Conservation (phyloP, 2,888 invertebrate genomes). For the Anagyrus pseudococci region DNA sequence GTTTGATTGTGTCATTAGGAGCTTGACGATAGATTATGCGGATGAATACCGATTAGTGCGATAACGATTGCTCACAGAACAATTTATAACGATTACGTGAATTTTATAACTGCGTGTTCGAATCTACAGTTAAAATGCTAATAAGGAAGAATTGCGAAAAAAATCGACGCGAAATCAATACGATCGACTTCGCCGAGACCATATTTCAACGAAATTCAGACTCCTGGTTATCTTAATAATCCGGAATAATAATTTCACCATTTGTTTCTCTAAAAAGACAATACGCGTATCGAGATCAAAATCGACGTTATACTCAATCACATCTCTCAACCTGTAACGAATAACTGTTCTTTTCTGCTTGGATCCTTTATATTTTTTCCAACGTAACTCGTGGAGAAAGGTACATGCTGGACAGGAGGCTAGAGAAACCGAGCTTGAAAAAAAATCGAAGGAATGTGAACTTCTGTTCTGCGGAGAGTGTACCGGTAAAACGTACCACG, state of each 20-base stretch:
- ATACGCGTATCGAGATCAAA: conserved; percentile 28
- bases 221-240: no score
- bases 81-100: no score
- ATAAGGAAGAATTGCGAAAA: no score
- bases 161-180: no score
- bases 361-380: conserved; percentile 1
- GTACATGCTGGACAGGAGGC: neutral
- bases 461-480: conserved; percentile 17
- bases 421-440: neutral
- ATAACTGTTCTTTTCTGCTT: conserved; percentile 24
- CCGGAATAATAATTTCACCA: conserved; percentile 16
- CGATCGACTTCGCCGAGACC: no score
- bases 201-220: no score
- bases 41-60: no score
- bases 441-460: conserved; percentile 4
- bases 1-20: no score
- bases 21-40: no score
- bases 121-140: no score
- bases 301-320: conserved; percentile 30
- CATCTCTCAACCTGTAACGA: conserved; percentile 30
- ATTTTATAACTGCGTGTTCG: no score
- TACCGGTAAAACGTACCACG: conserved; percentile 12
- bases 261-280: conserved; percentile 30
- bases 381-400: conserved; percentile 4
- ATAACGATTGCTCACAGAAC: no score